Evolutionary conservation across 2,797 vertebrate genomes (phyloP), one percentile per base, ranked within the genome.

Genomic region (Myioborus melanocephalus): DNA sequence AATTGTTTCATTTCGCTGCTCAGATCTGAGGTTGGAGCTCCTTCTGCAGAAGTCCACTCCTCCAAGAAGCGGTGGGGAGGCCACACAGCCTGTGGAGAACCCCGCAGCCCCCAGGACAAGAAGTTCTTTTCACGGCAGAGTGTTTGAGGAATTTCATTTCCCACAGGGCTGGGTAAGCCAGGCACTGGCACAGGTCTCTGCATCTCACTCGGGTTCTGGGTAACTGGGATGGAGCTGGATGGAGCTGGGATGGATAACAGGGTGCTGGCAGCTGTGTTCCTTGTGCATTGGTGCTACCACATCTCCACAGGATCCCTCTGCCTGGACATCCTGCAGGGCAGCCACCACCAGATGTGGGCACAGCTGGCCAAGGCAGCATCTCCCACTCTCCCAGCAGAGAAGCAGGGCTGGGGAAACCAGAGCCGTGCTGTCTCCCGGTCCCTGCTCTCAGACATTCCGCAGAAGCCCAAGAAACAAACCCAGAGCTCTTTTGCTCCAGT

Each of bases 1-100:
- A 85, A 80, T 5, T 7, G 59, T 47, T 65, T 39, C 47, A 24
- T 73, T 87, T 61, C 39, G 28, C 17, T 26, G 65, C 73, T 86
- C 83, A 60, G 34, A 60, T n/a, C 20, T 63, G 59, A 79, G 63
- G 34, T n/a, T 37, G 76, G 27, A 90, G 75, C 18, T 63, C 7
- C 44, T 76, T 73, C 60, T n/a, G 66, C 1, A 30, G 8, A 52
- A 69, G 43, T 44, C n/a, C 1, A 3, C 32, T 73, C 49, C 60
- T 70, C 35, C 66, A 37, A 53, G 75, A 7, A 71, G 37, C 0
- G 0, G 61, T 0, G 35, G 61, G 41, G 83, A 81, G 59, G 49
- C 57, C 80, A 57, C 2, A 2, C 5, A 15, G 34, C 0, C 0
- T 0, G 2, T 2, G 1, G 12, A 81, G 46, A 34, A 70, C n/a